Evolutionary conservation across 2,113 vertebrate genomes (phyloP).

Genomic region (Lasiurus borealis): DNA sequence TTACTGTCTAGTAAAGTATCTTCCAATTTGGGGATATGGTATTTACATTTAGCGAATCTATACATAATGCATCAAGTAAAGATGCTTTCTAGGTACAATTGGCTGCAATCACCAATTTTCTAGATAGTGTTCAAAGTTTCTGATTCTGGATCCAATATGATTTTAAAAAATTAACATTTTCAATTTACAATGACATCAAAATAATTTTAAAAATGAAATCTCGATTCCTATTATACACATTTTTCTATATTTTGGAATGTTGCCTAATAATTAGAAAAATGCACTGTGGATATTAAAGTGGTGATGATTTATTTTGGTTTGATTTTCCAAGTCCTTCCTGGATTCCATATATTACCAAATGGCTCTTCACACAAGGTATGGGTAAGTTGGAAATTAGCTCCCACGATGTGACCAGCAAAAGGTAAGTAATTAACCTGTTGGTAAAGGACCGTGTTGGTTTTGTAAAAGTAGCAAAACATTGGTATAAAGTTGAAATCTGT

Average conservation of each 20-base stretch:
- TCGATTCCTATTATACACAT: not conserved
- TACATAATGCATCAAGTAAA: not conserved
- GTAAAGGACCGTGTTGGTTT: not conserved
- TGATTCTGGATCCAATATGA: not conserved
- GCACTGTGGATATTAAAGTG: not conserved
- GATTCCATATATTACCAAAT: not conserved
- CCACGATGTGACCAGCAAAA: not conserved
- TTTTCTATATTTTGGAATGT: not conserved
- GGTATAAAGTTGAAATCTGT: not conserved
- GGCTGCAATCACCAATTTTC: not conserved
- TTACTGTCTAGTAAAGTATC: not conserved
- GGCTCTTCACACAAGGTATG: not conserved
- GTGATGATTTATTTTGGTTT: conserved; percentile 1
- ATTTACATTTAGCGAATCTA: not conserved
- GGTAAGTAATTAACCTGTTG: not conserved
- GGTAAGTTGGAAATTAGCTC: not conserved
- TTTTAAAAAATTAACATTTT: not conserved
- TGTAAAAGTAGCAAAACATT: not conserved
- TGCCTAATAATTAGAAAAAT: conserved; percentile 10
- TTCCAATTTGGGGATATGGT: not conserved
- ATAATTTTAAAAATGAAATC: not conserved
- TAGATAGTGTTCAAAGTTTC: not conserved
- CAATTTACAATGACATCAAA: not conserved
- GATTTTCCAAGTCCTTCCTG: not conserved
- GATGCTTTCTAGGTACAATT: not conserved